Evolutionary conservation across 1,140 invertebrate species (phyloP).

Genomic region (Zaprionus davidi): DNA sequence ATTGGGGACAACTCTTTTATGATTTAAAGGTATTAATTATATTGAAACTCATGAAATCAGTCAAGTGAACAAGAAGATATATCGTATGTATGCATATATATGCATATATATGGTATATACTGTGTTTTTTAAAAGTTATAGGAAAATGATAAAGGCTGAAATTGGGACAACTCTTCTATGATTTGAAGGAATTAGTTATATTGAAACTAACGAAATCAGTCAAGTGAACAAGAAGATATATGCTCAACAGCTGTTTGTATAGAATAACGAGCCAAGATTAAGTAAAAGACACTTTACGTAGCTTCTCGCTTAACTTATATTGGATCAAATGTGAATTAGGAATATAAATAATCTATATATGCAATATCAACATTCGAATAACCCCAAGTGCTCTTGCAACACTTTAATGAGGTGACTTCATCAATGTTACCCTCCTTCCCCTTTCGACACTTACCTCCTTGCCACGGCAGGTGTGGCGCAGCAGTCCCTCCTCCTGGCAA

Average conservation of each 20-base stretch:
- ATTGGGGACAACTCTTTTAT: no score
- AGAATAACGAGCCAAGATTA: neutral
- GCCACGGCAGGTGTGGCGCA: slow-evolving; percentile 88
- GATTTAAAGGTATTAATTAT: no score
- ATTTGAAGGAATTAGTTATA: no score
- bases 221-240: neutral
- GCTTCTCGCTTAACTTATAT: neutral
- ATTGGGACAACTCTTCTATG: no score
- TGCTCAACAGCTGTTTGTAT: neutral
- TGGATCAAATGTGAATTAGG: neutral
- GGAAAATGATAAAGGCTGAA: no score
- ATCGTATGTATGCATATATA: neutral
- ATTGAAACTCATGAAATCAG: neutral
- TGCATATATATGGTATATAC: neutral
- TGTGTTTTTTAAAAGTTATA: no score
- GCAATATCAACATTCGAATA: neutral
- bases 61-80: no score
- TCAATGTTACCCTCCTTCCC: neutral
- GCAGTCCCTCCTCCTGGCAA: slow-evolving; percentile 92
- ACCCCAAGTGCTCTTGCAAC: neutral
- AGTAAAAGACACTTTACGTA: neutral
- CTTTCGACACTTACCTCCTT: slow-evolving; percentile 86
- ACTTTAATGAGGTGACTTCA: neutral
- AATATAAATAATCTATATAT: neutral
- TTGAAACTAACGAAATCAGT: neutral